Percentiles rank a stretch among this genome's conserved stretches.
Conservation (phyloP, 2,113 vertebrate species). For the Ovis aries region ARS-UI_Ramb_v3.0 NC_056064.1:57053501-57054000, state of each 20-base stretch:
- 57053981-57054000: fast-evolving
- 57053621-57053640: not conserved
- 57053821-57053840: not conserved
- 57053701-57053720: not conserved
- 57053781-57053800: constrained; percentile 51
- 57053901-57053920: not conserved
- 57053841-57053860: constrained; percentile 14
- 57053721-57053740: constrained; percentile 13
- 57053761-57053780: constrained; percentile 18
- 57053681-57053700: not conserved
- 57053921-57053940: not conserved
- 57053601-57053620: fast-evolving
- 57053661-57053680: not conserved
- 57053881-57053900: not conserved
- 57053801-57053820: not conserved
- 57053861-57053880: not conserved
- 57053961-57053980: fast-evolving
- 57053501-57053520: not conserved
- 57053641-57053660: not conserved
- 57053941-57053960: fast-evolving
- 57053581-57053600: not conserved
- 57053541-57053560: not conserved
- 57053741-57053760: not conserved
- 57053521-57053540: too few relatives aligned
- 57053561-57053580: not conserved